phyloP scores from a whole-genome alignment of 1,140 invertebrate species.

The Bemisia tabaci region DNA sequence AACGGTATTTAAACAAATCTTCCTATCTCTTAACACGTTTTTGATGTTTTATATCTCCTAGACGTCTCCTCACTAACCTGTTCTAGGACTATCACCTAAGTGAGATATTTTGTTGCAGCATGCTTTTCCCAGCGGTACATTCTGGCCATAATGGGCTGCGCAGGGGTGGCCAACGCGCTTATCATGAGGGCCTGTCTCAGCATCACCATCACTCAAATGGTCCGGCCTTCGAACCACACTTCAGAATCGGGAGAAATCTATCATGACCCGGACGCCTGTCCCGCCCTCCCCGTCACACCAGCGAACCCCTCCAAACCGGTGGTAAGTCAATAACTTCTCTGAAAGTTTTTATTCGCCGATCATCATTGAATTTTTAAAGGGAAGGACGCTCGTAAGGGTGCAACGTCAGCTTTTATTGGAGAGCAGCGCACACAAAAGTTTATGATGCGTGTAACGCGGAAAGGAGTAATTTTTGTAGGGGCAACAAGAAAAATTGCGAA shows the following conservation, averaged over 20 bases:
- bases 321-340: too few relatives aligned
- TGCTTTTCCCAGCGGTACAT: conserved; percentile 56
- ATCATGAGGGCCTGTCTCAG: conserved; percentile 78
- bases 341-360: too few relatives aligned
- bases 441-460: too few relatives aligned
- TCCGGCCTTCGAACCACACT: conserved; percentile 19
- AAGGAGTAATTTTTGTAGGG: too few relatives aligned
- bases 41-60: neutral
- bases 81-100: neutral
- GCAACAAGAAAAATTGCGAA: too few relatives aligned
- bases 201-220: conserved; percentile 82
- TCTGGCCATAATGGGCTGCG: conserved; percentile 67
- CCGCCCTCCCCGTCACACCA: neutral
- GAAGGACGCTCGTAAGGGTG: too few relatives aligned
- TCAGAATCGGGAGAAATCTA: too few relatives aligned
- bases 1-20: neutral
- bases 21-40: neutral
- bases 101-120: conserved; percentile 3
- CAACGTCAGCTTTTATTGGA: too few relatives aligned
- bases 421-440: too few relatives aligned
- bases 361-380: too few relatives aligned
- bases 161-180: conserved; percentile 40
- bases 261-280: neutral
- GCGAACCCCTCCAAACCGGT: too few relatives aligned
- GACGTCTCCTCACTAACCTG: too few relatives aligned